Percentiles rank a stretch among this genome's conserved stretches.
phyloP scores from a whole-genome alignment of 2,888 invertebrate genomes.

The Ceraclea dissimilis region DNA sequence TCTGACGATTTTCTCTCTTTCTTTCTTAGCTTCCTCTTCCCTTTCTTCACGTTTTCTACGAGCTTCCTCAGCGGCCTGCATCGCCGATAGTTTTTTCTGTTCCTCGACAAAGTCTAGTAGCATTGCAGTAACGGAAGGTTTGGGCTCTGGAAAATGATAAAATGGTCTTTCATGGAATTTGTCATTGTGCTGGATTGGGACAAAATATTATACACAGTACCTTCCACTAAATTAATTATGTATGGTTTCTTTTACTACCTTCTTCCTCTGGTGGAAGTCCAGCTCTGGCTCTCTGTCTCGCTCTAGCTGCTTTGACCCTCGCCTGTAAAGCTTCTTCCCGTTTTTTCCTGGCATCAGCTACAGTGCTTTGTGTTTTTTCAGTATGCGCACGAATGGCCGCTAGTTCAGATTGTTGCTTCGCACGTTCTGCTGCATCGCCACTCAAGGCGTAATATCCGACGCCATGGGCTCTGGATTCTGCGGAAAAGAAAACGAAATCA shows the following conservation, averaged over 20 bases:
- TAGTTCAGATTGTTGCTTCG: conserved; percentile 73
- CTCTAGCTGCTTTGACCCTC: conserved; percentile 63
- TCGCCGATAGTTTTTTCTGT: conserved; percentile 45
- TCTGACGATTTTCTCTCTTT: conserved; percentile 50
- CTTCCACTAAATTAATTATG: too few species aligned
- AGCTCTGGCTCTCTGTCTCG: conserved; percentile 62
- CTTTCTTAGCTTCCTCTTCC: conserved; percentile 44
- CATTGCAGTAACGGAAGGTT: conserved; percentile 34
- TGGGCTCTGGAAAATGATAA: conserved; percentile 30
- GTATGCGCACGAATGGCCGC: conserved; percentile 65
- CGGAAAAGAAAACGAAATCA: conserved; percentile 23
- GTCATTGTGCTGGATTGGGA: background rate
- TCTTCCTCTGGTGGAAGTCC: conserved; percentile 59
- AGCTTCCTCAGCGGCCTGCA: conserved; percentile 39
- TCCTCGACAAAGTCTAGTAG: conserved; percentile 42
- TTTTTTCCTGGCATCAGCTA: conserved; percentile 51
- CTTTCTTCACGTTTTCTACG: conserved; percentile 38
- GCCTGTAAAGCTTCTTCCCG: conserved; percentile 62
- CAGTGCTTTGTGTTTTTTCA: conserved; percentile 55
- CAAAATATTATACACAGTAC: too few species aligned
- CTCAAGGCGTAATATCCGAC: conserved; percentile 90
- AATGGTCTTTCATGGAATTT: background rate
- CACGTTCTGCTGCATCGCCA: conserved; percentile 71
- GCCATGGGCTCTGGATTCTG: conserved; percentile 87
- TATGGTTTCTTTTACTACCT: conserved; percentile 4